Percentiles rank a stretch among this genome's conserved stretches.
phyloP scores from a whole-genome alignment of 2,888 invertebrate genomes.

The Oscheius sp. region DNA sequence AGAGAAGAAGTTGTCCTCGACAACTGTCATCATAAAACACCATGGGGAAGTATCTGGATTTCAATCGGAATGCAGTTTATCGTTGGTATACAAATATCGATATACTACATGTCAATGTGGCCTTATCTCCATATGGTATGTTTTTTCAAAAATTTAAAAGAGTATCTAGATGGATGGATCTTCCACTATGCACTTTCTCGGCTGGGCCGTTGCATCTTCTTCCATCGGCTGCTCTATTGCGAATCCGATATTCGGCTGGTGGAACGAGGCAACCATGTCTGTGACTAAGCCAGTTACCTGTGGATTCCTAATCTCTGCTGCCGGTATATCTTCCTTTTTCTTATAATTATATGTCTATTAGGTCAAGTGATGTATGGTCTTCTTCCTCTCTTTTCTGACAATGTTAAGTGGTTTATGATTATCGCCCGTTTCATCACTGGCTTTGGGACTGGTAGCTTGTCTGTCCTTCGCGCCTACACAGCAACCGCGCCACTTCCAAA shows the following conservation, averaged over 20 bases:
- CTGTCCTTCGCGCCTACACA: slow-evolving; percentile 46
- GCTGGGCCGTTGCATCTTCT: slow-evolving; percentile 48
- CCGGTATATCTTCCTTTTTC: slow-evolving; percentile 33
- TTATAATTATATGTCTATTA: no score
- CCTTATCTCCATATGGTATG: slow-evolving; percentile 45
- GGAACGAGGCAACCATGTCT: slow-evolving; percentile 42
- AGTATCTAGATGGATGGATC: slow-evolving; percentile 40
- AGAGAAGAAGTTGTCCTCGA: slow-evolving; percentile 6
- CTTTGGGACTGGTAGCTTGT: slow-evolving; percentile 44
- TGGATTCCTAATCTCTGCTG: slow-evolving; percentile 39
- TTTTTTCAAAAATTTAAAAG: slow-evolving; percentile 18
- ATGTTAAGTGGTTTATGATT: slow-evolving; percentile 46
- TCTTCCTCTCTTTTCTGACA: slow-evolving; percentile 27
- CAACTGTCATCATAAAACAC: slow-evolving; percentile 32
- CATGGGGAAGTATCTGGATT: slow-evolving; percentile 43
- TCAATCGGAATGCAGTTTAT: slow-evolving; percentile 39
- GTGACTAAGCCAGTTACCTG: slow-evolving; percentile 7
- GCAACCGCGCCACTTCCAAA: slow-evolving; percentile 45
- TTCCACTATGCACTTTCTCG: slow-evolving; percentile 41
- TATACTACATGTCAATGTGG: slow-evolving; percentile 55
- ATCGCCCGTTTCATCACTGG: slow-evolving; percentile 42
- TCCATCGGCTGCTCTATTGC: slow-evolving; percentile 46
- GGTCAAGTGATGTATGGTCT: slow-evolving; percentile 46
- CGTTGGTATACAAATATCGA: slow-evolving; percentile 37
- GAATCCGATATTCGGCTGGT: slow-evolving; percentile 43